phyloP scores from a whole-genome alignment of 2,113 vertebrate genomes.

The Mesembrinibis cayennensis region DNA sequence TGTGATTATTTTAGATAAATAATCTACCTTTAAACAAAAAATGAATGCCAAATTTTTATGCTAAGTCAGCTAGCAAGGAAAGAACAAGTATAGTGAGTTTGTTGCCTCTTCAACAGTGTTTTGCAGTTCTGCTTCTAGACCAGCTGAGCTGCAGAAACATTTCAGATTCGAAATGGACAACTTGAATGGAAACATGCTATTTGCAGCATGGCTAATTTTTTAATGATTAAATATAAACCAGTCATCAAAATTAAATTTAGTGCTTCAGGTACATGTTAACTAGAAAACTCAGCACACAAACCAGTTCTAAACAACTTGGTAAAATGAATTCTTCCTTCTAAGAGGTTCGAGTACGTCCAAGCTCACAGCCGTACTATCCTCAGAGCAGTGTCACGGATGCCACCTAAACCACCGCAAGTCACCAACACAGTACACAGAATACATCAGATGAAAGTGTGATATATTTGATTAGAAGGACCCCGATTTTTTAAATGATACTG shows the following conservation, averaged over 20 bases:
- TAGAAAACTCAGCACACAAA: not conserved
- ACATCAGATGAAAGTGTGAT: not conserved
- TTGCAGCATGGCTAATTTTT: not conserved
- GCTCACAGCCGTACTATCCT: not conserved
- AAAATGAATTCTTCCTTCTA: not conserved
- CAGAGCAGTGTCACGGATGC: not conserved
- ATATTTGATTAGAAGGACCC: not conserved
- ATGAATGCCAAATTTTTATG: not conserved
- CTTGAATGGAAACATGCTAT: not conserved
- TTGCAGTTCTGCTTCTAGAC: not conserved
- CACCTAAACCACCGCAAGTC: not conserved
- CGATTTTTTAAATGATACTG: not conserved
- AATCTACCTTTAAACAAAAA: not conserved
- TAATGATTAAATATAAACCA: not conserved
- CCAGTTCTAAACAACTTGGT: not conserved
- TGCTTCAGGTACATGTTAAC: not conserved
- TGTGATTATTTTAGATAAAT: conserved; percentile 15
- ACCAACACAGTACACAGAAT: not conserved
- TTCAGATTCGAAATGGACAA: not conserved
- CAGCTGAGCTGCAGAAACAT: not conserved
- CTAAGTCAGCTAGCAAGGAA: not conserved
- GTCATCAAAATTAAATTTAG: not conserved
- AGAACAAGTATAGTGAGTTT: not conserved
- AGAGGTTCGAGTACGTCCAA: not conserved
- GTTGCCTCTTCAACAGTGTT: not conserved